Evolutionary conservation across 2,888 invertebrate species (phyloP), one percentile per base, ranked within the genome.

Genomic region (Dolichomitus sp.): DNA sequence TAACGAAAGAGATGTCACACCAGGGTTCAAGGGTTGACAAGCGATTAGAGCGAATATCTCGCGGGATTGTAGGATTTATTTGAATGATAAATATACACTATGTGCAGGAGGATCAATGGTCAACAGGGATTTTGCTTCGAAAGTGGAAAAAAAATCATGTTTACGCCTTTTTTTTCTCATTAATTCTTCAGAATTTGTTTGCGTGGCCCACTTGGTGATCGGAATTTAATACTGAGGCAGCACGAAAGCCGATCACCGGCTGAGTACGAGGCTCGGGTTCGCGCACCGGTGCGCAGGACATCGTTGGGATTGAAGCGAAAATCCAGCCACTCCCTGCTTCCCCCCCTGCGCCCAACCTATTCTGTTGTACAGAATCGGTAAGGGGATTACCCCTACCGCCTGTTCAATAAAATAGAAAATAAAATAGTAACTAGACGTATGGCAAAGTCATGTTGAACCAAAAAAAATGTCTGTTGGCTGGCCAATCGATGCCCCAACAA

Each of bases 191-290:
- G 19, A 37, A 27, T 42, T 42, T 1, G 6, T 40, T n/a, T 61
- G 17, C 7, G 23, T 42, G 23, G 9, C 37, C 37, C 12, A 23
- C 12, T n/a, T 4, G 57, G 45, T 45, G n/a, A 30, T 42, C 6
- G 42, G 42, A 14, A 42, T 42, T 65, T 65, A 27, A 40, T 65
- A 33, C 42, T 12, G 63, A 45, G 14, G 4, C 6, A 12, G 27
- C 19, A 14, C 65, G 65, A 45, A 40, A 65, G 65, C 65, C 45
- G 65, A 65, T 65, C 40, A 63, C 19, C n/a, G 14, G 42, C 42
- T 2, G 65, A 45, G 42, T 27, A 61, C 61, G 65, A 65, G 42
- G 19, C 45, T 65, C 27, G n/a, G 12, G 42, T 45, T 27, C 14
- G 27, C 42, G 27, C 23, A 65, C 4, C 19, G 19, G 3, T 42